Percentiles rank a stretch among this genome's conserved stretches.
These are phyloP conservation scores for Caenorhabditis becei DNA, from an alignment of 2,888 invertebrate genomes.

Conservation along the genomic window DNA sequence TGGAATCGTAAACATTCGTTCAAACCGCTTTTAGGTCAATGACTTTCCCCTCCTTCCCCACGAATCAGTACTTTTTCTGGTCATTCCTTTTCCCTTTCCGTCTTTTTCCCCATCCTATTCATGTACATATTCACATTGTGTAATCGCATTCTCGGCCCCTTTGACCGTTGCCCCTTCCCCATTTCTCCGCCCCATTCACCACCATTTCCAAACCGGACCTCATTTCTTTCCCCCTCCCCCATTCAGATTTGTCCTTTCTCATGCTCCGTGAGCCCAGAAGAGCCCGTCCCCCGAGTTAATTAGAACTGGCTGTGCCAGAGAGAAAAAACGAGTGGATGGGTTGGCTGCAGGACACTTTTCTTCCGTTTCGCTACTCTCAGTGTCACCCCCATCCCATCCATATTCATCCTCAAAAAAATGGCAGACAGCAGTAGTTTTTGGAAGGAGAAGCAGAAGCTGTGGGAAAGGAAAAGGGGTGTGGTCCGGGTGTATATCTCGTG, in stretches of 20 bases:
- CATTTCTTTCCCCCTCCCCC: conserved; percentile 1
- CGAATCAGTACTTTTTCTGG: not conserved
- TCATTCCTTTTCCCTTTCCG: not conserved
- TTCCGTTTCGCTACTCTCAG: not conserved
- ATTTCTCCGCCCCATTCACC: conserved; percentile 15
- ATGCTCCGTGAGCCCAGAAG: conserved; percentile 8
- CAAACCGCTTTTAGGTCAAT: too few relatives aligned
- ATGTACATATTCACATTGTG: conserved; percentile 8
- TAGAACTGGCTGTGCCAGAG: conserved; percentile 37
- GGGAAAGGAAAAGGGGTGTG: not conserved
- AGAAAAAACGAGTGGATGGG: not conserved
- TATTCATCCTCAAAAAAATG: not conserved
- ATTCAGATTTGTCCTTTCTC: conserved; percentile 7
- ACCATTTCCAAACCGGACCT: conserved; percentile 9
- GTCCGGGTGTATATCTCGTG: not conserved
- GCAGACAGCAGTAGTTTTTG: conserved; percentile 8
- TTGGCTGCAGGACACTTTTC: not conserved
- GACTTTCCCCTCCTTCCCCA: not conserved
- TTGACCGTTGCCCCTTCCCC: conserved; percentile 13
- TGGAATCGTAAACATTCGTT: too few relatives aligned
- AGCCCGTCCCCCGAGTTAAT: conserved; percentile 28
- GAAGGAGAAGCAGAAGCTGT: not conserved
- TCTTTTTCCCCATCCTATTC: not conserved
- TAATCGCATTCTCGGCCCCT: conserved; percentile 3
- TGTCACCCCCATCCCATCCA: not conserved